Percentiles rank a stretch among this genome's conserved stretches.
Evolutionary conservation across 2,113 vertebrate species (phyloP).

Genomic region (Thalassarche chlororhynchos): DNA sequence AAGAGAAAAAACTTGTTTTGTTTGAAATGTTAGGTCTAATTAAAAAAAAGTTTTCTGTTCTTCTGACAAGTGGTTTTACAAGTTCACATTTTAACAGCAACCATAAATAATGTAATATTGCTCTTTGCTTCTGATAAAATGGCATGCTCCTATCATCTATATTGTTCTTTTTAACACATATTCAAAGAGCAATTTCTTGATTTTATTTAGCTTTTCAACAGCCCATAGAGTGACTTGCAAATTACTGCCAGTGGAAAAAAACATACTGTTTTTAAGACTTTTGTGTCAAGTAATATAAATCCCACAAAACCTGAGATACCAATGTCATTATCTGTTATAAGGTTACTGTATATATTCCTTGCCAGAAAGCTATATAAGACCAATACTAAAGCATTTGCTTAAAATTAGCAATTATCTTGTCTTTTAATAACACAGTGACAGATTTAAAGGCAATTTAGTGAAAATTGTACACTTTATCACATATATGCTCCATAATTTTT

Average conservation of each 20-base stretch:
- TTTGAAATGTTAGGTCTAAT: neutral
- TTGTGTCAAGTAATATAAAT: neutral
- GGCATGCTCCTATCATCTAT: neutral
- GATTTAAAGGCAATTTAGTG: neutral
- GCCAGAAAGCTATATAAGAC: neutral
- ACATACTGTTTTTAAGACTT: neutral
- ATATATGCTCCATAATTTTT: neutral
- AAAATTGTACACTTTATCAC: neutral
- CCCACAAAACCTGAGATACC: neutral
- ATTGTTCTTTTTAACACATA: neutral
- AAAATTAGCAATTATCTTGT: neutral
- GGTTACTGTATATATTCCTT: neutral
- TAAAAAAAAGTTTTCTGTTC: neutral
- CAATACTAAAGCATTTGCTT: neutral
- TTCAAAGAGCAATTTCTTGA: neutral
- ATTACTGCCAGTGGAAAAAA: neutral
- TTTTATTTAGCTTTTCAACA: slow-evolving; percentile 1
- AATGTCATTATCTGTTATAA: neutral
- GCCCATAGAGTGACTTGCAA: neutral
- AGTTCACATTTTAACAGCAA: neutral
- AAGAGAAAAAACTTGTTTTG: neutral
- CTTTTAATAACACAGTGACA: neutral
- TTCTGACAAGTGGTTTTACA: neutral
- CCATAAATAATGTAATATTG: neutral
- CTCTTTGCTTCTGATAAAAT: neutral